Conservation (phyloP, 2,113 vertebrate species). For the Genyomyrus donnyi region DNA sequence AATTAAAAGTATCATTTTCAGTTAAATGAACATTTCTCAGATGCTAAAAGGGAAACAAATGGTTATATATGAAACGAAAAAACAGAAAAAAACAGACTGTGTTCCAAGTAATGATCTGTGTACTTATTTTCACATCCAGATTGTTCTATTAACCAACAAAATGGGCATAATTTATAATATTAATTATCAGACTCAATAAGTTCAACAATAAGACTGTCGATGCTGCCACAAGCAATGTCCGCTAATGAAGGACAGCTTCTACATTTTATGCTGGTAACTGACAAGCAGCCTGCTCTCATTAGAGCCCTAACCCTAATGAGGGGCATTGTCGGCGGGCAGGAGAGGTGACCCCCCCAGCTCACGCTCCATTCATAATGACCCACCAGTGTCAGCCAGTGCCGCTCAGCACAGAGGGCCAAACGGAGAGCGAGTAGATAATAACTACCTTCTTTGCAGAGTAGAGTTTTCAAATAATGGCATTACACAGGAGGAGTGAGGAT, state of each 20-base stretch:
- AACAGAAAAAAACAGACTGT: neutral
- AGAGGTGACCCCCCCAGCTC: neutral
- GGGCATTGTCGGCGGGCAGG: neutral
- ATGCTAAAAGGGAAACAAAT: conserved; percentile 18
- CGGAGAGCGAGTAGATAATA: neutral
- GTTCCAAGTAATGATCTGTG: neutral
- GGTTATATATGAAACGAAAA: conserved; percentile 13
- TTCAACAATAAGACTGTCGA: neutral
- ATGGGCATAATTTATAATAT: neutral
- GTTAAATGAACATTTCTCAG: conserved; percentile 14
- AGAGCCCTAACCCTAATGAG: neutral
- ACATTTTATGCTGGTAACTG: neutral
- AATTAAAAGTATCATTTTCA: neutral
- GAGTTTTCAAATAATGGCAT: neutral
- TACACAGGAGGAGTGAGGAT: neutral
- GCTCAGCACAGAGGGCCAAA: neutral
- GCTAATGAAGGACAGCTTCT: neutral
- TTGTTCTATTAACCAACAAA: neutral
- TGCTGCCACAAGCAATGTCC: neutral
- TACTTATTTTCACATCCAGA: neutral
- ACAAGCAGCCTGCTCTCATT: neutral
- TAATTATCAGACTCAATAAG: neutral
- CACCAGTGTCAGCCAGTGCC: neutral
- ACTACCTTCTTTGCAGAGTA: neutral
- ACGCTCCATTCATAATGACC: neutral